phyloP scores from a whole-genome alignment of 2,888 invertebrate species.

The Micoletzkya japonica region DNA sequence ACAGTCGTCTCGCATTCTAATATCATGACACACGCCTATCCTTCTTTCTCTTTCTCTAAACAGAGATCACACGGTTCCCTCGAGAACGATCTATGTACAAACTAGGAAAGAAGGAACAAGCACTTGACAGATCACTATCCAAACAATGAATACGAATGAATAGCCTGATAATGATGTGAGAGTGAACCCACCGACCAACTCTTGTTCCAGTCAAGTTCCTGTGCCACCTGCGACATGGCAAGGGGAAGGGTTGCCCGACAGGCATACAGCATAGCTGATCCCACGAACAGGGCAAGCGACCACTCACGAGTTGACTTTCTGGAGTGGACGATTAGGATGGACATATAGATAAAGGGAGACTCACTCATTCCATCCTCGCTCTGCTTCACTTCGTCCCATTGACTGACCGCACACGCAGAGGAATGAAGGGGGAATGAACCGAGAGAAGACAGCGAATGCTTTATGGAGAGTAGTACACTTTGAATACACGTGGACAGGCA shows the following conservation, averaged over 20 bases:
- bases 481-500: neutral
- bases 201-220: constrained; percentile 22
- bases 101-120: too few species aligned
- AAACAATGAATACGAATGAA: neutral
- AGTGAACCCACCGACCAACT: constrained; percentile 1
- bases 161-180: neutral
- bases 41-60: too few species aligned
- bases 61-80: too few species aligned
- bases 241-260: constrained; percentile 75
- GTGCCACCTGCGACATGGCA: constrained; percentile 11
- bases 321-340: constrained; percentile 17
- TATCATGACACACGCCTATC: too few species aligned
- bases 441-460: neutral
- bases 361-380: constrained; percentile 23
- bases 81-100: too few species aligned
- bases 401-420: neutral
- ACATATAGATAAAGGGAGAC: neutral
- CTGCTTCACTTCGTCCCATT: neutral
- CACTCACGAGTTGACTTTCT: constrained; percentile 70
- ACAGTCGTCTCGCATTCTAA: too few species aligned
- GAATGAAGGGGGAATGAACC: neutral
- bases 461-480: neutral
- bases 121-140: too few species aligned
- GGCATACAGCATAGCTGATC: constrained; percentile 74
- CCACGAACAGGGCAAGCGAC: constrained; percentile 72